Evolutionary conservation across 2,888 invertebrate genomes (phyloP).

Genomic region (Nephrotoma appendiculata): DNA sequence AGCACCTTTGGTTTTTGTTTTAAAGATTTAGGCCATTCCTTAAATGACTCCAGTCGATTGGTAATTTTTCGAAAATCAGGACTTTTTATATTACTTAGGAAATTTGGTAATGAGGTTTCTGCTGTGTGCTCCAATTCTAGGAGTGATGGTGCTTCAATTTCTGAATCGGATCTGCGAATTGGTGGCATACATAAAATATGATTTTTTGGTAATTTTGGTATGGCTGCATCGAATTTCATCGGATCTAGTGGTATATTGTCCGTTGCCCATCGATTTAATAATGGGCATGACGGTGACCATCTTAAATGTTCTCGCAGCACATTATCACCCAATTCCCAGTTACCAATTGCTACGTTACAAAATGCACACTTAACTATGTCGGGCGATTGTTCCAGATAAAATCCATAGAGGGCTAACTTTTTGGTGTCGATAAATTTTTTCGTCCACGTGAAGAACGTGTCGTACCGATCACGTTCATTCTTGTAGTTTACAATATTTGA

Average conservation of each 20-base stretch:
- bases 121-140: background rate
- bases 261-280: slow-evolving; percentile 47
- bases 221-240: slow-evolving; percentile 17
- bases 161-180: slow-evolving; percentile 18
- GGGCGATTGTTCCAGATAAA: slow-evolving; percentile 59
- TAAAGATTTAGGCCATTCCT: slow-evolving; percentile 68
- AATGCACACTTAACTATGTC: slow-evolving; percentile 73
- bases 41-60: slow-evolving; percentile 54
- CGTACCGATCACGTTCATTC: slow-evolving; percentile 46
- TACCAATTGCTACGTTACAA: slow-evolving; percentile 63
- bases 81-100: slow-evolving; percentile 19
- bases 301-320: slow-evolving; percentile 65
- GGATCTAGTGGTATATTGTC: slow-evolving; percentile 44
- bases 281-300: slow-evolving; percentile 70
- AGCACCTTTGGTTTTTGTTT: slow-evolving; percentile 66
- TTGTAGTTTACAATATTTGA: background rate
- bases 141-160: background rate
- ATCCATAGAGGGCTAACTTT: slow-evolving; percentile 66
- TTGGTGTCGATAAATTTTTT: slow-evolving; percentile 33
- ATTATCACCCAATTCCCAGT: slow-evolving; percentile 68
- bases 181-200: slow-evolving; percentile 17
- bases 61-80: slow-evolving; percentile 54
- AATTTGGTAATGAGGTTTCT: slow-evolving; percentile 33
- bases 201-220: slow-evolving; percentile 13
- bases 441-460: slow-evolving; percentile 56